Evolutionary conservation across 2,797 vertebrate species (phyloP).

Genomic region (Chlorospingus semifuscus): DNA sequence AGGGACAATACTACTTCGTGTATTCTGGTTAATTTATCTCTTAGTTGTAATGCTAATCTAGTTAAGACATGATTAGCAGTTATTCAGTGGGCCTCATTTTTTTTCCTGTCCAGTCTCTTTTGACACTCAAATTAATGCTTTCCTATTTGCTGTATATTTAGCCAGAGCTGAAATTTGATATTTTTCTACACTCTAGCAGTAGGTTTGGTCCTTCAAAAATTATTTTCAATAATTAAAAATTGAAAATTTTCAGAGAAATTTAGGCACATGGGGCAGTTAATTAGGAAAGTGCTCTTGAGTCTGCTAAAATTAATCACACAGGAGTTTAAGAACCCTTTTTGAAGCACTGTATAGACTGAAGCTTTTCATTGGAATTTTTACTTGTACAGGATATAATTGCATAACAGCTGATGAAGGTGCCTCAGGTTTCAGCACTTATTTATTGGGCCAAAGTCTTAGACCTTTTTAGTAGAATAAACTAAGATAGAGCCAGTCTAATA

Average conservation of each 20-base stretch:
- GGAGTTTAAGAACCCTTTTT: background rate
- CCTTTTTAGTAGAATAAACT: background rate
- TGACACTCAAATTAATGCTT: background rate
- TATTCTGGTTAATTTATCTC: constrained; percentile 48
- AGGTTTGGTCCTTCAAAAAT: background rate
- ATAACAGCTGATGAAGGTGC: background rate
- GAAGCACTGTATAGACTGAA: background rate
- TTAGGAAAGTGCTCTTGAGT: background rate
- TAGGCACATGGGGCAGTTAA: background rate
- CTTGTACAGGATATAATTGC: background rate
- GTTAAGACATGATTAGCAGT: constrained; percentile 46
- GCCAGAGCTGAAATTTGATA: background rate
- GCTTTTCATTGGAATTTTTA: background rate
- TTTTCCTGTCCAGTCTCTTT: background rate
- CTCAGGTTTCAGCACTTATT: background rate
- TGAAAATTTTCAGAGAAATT: background rate
- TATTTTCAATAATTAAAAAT: background rate
- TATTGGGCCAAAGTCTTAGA: background rate
- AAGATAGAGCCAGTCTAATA: background rate
- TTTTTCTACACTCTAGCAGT: background rate
- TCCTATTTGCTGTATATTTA: background rate
- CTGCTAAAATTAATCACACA: background rate
- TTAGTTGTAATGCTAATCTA: constrained; percentile 37
- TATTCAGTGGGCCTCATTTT: background rate
- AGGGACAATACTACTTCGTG: background rate